Evolutionary conservation across 2,113 vertebrate genomes (phyloP), one percentile per base, ranked within the genome.

Genomic region (Poicephalus meyeri): DNA sequence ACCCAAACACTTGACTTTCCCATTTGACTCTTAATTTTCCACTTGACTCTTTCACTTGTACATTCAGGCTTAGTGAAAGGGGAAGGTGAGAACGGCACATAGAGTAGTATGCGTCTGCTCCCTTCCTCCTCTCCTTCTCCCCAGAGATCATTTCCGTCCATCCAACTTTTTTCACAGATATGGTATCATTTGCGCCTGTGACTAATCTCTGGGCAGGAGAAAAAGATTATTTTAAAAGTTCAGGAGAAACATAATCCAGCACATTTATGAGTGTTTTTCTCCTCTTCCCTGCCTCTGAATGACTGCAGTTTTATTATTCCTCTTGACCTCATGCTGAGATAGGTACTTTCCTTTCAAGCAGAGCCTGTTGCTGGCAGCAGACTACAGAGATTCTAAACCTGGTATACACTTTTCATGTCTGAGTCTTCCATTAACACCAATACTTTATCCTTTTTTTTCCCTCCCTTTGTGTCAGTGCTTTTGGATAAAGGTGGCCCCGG

Each of bases 241-340:
- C 39, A 83, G 80, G 76, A 89, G 88, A 91, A 97, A 95, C 61
- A 88, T 63, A 95, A 96, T 65, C 70, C 78, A 89, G 74, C 84
- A 94, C 93, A 92, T 96, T 96, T 91, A 69, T 56, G 87, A 94
- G 77, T 92, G 92, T 95, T 96, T 93, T 93, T 93, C 83, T 92
- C 86, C 37, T 93, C 82, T 94, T 84, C 70, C 50, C 47, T 80
- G 73, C 44, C 80, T 92, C 80, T 92, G 85, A 89, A 91, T 72
- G 74, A 53, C 28, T 80, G 13, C 31, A 78, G 58, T 83, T 97
- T 94, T 96, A 95, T 96, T 95, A 95, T 94, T 86, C n/a, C 42
- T 91, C 74, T 91, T 71, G 93, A 95, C 78, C 3, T 4, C 96
- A 80, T 88, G 94, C 96, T 95, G 96, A 72, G 91, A 91, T 92